Conservation (phyloP, 2,888 invertebrate genomes). For the Platycheirus rosarum region DNA sequence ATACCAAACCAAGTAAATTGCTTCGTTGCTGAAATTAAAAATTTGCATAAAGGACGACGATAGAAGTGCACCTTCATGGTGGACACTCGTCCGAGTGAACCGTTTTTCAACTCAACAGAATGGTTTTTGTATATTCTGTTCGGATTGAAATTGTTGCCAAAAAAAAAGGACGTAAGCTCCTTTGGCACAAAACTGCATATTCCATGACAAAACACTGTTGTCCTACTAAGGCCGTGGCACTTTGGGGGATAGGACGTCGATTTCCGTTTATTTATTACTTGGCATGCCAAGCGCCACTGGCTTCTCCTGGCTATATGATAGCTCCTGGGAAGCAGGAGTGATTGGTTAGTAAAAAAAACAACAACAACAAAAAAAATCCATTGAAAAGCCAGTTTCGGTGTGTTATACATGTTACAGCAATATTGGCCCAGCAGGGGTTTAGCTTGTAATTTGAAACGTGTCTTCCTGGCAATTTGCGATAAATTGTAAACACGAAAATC, state of each 20-base stretch:
- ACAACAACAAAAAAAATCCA: slow-evolving; percentile 23
- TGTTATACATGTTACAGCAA: not conserved
- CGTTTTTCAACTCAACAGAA: slow-evolving; percentile 5
- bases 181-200: slow-evolving; percentile 45
- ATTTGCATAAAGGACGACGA: slow-evolving; percentile 24
- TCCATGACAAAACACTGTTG: not conserved
- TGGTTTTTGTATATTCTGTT: slow-evolving; percentile 19
- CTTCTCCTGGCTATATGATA: slow-evolving; percentile 24
- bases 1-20: not conserved
- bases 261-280: slow-evolving; percentile 71
- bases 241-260: slow-evolving; percentile 43
- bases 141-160: slow-evolving; percentile 53
- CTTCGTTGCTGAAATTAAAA: slow-evolving; percentile 41
- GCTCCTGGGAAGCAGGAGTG: not conserved
- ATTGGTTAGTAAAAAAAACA: not conserved
- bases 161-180: slow-evolving; percentile 13
- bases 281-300: slow-evolving; percentile 44
- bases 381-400: slow-evolving; percentile 35
- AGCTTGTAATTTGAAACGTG: slow-evolving; percentile 67
- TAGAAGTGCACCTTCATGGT: slow-evolving; percentile 1
- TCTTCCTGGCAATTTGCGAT: slow-evolving; percentile 72
- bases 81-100: not conserved
- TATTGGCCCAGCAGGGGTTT: slow-evolving; percentile 42
- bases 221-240: slow-evolving; percentile 3
- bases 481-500: slow-evolving; percentile 61